Base-by-base conservation (phyloP, 1,140 invertebrate species). In the Whitmania pigra region DNA sequence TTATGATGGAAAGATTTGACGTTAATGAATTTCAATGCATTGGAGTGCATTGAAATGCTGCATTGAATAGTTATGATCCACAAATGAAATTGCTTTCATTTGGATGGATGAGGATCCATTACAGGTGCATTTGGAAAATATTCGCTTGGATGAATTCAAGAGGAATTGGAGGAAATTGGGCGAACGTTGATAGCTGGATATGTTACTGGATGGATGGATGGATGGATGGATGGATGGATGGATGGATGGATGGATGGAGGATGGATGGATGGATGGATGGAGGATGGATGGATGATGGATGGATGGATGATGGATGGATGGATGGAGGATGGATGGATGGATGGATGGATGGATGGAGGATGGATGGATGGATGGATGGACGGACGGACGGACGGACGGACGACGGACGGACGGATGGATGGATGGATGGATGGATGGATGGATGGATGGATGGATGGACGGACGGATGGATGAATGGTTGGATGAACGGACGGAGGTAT, bases 221-320 rank as follows among this genome's bases (percentile, higher is more conserved):
- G 29, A 67, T 67, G 66, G 29, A 67, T 67, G 66, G 11, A 67
- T 4, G 66, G 43, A 40, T 31, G 27, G 43, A 49, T 67, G 66
- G 29, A 67, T 4, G 66, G 29, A 27, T 67, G 66, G 29, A 67
- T 67, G 66, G 29, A 67, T 67, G 2, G 29, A 67, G n/a, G 3
- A 67, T 67, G 66, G 29, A 67, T 67, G 66, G 29, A 67, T 67
- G 66, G 68, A 69, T 7, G 40, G 68, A 69, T 5, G 49, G 68
- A 69, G 40, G 29, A 69, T 31, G 40, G 68, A 69, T 49, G 40
- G 40, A 69, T 31, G 68, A 69, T 49, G 40, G 68, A 69, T 69
- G 66, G 66, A 67, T 67, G 66, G 66, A 67, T 67, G 66, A 67
- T 67, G 66, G 66, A 69, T 49, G 40, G 68, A 69, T 31, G 40